Evolutionary conservation across 2,797 vertebrate genomes (phyloP).

Genomic region (Pantherophis alleghaniensis): DNA sequence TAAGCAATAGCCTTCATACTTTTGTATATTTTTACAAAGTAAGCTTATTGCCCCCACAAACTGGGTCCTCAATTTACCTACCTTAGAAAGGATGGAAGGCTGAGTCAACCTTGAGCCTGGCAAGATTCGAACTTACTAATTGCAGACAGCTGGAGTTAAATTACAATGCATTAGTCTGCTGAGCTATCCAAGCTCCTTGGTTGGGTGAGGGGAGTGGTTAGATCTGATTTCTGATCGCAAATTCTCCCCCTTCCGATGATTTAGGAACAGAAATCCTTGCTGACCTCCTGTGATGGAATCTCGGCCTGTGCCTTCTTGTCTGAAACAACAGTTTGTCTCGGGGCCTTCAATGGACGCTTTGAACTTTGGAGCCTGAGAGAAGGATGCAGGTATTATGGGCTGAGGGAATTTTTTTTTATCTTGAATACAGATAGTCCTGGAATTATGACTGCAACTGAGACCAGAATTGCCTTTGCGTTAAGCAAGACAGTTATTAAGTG

Average conservation of each 20-base stretch:
- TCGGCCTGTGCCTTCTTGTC: conserved; percentile 78
- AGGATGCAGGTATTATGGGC: conserved; percentile 76
- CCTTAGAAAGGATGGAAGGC: no score
- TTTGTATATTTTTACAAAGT: no score
- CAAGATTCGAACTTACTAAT: no score
- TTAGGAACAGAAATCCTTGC: conserved; percentile 81
- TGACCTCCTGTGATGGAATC: conserved; percentile 82
- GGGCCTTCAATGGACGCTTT: conserved; percentile 79
- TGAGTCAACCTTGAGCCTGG: no score
- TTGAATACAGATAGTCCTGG: not conserved
- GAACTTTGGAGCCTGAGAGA: conserved; percentile 82
- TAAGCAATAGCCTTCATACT: no score
- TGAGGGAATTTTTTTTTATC: not conserved
- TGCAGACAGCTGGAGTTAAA: no score
- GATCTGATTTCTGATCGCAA: fast-evolving
- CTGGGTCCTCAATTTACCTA: no score
- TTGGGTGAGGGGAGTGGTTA: not conserved
- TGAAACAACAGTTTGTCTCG: conserved; percentile 71
- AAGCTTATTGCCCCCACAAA: no score
- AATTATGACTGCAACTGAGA: not conserved
- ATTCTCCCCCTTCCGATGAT: not conserved
- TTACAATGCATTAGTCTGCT: no score
- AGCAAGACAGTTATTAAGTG: not conserved
- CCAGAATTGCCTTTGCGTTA: not conserved
- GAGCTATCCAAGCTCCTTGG: no score